A percentile compares a stretch with the other conserved stretches of the same genome.
These are phyloP conservation scores for Atrichornis clamosus DNA, from an alignment of 2,113 vertebrate species.

Conservation along the genomic window DNA sequence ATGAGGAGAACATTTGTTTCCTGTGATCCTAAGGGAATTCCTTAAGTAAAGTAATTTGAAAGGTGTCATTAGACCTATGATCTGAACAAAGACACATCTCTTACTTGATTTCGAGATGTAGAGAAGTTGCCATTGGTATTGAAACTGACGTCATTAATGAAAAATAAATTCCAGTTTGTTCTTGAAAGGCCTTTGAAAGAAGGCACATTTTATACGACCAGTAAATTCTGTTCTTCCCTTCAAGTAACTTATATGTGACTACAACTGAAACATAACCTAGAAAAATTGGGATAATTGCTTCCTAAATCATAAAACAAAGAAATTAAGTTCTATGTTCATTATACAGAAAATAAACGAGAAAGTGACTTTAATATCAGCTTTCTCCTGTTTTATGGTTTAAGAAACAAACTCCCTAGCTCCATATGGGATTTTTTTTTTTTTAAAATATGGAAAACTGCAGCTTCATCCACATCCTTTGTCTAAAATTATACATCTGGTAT, in stretches of 20 bases:
- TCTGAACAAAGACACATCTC: not conserved
- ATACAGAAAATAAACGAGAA: not conserved
- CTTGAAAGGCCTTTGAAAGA: not conserved
- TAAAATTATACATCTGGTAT: not conserved
- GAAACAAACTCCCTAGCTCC: not conserved
- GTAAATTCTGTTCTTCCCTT: not conserved
- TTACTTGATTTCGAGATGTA: not conserved
- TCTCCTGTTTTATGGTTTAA: not conserved
- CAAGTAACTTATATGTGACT: not conserved
- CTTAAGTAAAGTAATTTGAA: not conserved
- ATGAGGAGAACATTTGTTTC: not conserved
- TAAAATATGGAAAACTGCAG: not conserved
- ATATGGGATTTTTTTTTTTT: not conserved
- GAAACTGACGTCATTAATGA: not conserved
- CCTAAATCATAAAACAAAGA: not conserved
- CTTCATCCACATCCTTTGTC: not conserved
- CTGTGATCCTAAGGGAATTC: not conserved
- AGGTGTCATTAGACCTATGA: not conserved
- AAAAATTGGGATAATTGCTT: not conserved
- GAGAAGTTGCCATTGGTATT: not conserved
- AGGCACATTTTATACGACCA: not conserved
- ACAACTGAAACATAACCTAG: not conserved
- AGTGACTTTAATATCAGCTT: not conserved
- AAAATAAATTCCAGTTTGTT: not conserved
- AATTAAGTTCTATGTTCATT: not conserved